Base-by-base conservation (phyloP, 2,888 invertebrate species). In the Ornithoptera alexandrae region DNA sequence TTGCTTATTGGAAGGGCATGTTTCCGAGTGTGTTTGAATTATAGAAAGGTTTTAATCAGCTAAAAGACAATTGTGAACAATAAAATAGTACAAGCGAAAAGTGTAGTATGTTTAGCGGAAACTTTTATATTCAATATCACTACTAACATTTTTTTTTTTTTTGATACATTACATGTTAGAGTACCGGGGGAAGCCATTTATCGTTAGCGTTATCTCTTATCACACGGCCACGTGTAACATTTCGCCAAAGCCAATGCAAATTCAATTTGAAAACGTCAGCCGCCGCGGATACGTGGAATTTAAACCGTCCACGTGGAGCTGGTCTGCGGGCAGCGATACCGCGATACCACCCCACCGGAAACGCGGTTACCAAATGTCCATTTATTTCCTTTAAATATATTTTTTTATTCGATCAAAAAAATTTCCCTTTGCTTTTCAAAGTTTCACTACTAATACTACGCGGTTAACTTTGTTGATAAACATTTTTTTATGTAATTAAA, bases 211-310 rank as follows among this genome's bases (percentile, higher is more conserved):
- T 68, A 63, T 63, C 68, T 59, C 67, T 68, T 57, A 57, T 42
- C 57, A 68, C 57, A 56, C 58, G 62, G 62, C 57, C 46, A 58
- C 46, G 15, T 20, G 56, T 22, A 42, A 56, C 53, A 42, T 56
- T 39, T 53, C 36, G 24, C 57, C n/a, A 8, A 30, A 56, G n/a
- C 17, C 62, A 63, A 63, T 63, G 68, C 53, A 62, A 77, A 80
- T 81, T 81, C 78, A 80, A 83, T 83, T 81, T 78, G 72, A 79
- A 64, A 79, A 77, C 74, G 77, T 75, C 79, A 74, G 76, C 74
- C 76, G 74, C 73, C 70, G 73, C 74, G 74, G 72, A 68, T 73
- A 61, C 66, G 71, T 71, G 71, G 79, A 78, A 79, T 81, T 79
- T 78, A 72, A 78, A 79, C 75, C 77, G 79, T 77, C 78, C 78